Evolutionary conservation across 2,113 vertebrate species (phyloP).

Genomic region (Neolamprologus longior): DNA sequence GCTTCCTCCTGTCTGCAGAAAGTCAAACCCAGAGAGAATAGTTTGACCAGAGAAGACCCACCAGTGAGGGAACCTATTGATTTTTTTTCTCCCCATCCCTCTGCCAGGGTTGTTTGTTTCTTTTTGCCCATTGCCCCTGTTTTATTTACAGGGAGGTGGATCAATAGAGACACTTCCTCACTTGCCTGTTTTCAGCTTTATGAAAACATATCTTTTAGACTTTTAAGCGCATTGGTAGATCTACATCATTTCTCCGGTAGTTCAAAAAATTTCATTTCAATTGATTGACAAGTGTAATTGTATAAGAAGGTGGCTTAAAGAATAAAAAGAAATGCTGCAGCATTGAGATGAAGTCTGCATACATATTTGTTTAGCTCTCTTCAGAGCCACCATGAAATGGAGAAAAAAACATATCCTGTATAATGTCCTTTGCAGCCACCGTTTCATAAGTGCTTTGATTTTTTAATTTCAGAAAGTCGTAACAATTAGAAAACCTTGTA

Average conservation of each 20-base stretch:
- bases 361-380: conserved; percentile 43
- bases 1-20: conserved; percentile 29
- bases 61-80: conserved; percentile 68
- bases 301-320: conserved; percentile 34
- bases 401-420: conserved; percentile 22
- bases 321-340: neutral
- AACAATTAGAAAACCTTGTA: neutral
- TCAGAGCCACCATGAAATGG: conserved; percentile 38
- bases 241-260: conserved; percentile 69
- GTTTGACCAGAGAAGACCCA: conserved; percentile 61
- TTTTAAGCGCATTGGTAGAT: conserved; percentile 52
- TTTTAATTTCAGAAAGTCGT: neutral
- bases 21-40: conserved; percentile 58
- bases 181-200: conserved; percentile 65
- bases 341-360: conserved; percentile 20
- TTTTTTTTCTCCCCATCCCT: conserved; percentile 58
- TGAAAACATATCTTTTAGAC: conserved; percentile 62
- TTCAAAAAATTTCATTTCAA: conserved; percentile 64
- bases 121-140: conserved; percentile 64
- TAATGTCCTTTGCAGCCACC: conserved; percentile 35
- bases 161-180: conserved; percentile 68
- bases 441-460: neutral
- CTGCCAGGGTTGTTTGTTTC: conserved; percentile 68
- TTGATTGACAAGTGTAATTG: conserved; percentile 79
- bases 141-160: conserved; percentile 69